Evolutionary conservation across 1,140 invertebrate genomes (phyloP), one percentile per base, ranked within the genome.

Genomic region (Danaus melanippus): DNA sequence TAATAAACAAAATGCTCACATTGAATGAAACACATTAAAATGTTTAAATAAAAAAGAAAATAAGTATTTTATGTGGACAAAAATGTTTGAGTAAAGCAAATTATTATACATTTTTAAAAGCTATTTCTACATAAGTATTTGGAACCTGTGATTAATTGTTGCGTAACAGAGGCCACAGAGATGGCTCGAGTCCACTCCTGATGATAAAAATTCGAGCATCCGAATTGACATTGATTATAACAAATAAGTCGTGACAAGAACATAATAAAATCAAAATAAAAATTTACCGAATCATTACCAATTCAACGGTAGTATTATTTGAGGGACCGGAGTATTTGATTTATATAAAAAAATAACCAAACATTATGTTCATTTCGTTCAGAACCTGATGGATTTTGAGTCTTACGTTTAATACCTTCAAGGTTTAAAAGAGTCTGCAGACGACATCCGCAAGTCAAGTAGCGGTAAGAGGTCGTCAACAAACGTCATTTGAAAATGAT

Each of bases 251-350:
- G 47, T 56, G 53, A 56, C 53, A 44, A 42, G 12, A 6, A 39
- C 10, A 56, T 56, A 56, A 50, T 50, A 50, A 42, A 56, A 50
- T 42, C 32, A 56, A 56, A 50, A 56, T 47, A 50, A 9, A 45
- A 46, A 54, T 21, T 46, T 46, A 54, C 53, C 44, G 47, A 49
- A 56, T 56, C 46, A 56, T 42, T 56, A 17, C 47, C 5, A 9
- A 56, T 39, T 56, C 47, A 42, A 42, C 17, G 39, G 53, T 56
- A 56, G 53, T 50, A 47, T 56, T 56, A 49, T 56, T 49, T 50
- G 40, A 56, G 47, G 41, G 44, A 42, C 42, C 53, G 42, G 44
- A 56, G 42, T 50, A 56, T 56, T 51, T 12, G 50, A 42, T 44
- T 56, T 49, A 56, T 47, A 42, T 56, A 47, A 54, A 54, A 50